Evolutionary conservation across 2,113 vertebrate species (phyloP).

Genomic region (Tylochromis polylepis): DNA sequence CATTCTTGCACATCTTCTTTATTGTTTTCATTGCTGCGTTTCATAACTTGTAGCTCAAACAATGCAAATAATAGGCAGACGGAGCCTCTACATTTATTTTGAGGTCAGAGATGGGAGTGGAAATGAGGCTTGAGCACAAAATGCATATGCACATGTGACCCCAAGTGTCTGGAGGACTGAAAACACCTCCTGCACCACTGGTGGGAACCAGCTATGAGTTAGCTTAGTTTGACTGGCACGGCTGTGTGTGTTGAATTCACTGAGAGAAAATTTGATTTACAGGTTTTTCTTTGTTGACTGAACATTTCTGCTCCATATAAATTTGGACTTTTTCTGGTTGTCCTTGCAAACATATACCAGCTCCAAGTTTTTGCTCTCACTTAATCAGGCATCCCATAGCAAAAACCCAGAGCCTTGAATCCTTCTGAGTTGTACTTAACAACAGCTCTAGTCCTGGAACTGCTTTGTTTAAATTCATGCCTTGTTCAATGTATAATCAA

Average conservation of each 20-base stretch:
- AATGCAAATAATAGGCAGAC: background rate
- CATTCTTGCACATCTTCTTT: background rate
- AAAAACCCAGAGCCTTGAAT: background rate
- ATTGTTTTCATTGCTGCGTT: background rate
- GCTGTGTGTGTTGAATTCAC: background rate
- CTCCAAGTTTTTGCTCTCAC: background rate
- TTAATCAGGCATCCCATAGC: background rate
- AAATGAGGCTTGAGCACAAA: background rate
- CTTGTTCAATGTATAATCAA: background rate
- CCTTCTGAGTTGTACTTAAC: background rate
- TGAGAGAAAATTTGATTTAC: background rate
- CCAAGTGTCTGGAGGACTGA: background rate
- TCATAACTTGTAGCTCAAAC: background rate
- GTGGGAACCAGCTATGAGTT: background rate
- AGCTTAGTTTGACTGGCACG: background rate
- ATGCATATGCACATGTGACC: background rate
- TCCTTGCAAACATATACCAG: background rate
- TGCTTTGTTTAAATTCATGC: background rate
- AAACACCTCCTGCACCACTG: background rate
- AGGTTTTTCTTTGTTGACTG: background rate
- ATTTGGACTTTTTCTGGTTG: background rate
- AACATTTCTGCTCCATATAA: background rate
- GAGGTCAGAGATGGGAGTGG: background rate
- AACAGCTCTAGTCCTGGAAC: background rate
- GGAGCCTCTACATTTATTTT: background rate